Base-by-base conservation (phyloP, 2,888 invertebrate species). In the Amblyjoppa proteus region DNA sequence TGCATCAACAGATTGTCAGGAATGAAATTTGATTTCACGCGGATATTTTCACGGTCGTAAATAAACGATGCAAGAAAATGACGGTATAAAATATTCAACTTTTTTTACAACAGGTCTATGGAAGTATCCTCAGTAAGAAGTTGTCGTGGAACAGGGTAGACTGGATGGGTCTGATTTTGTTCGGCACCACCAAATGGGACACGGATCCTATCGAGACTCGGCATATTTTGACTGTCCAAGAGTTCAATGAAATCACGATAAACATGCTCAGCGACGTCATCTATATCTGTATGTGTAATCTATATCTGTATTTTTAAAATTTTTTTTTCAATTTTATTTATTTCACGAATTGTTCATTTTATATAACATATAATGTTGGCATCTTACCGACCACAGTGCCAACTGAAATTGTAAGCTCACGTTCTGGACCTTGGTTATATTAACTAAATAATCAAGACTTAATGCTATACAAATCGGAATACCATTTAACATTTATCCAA, bases 151-250 rank as follows among this genome's bases (percentile, higher is more conserved):
- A 87, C 69, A 89, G 71, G 71, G 74, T 86, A 51, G 90, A 91
- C 86, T 90, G 88, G 88, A 90, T 90, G 88, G 90, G 90, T 6
- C 68, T 91, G 38, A 73, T 88, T 9, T 73, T 91, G 1, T 89
- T 90, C 25, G 88, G 88, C 11, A 89, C 88, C 0, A 82, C 89
- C n/a, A 41, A 88, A 41, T 87, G 74, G n/a, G 88, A 90, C 2
- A 5, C 4, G 5, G 69, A 87, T 74, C 81, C 87, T 16, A 7
- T 64, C 2, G 78, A 85, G 31, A 85, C 75, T 3, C 85, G 88
- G 45, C 45, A 90, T 38, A 78, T 91, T 75, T 76, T 84, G 1
- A 88, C 87, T 3, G 28, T 90, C 1, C 89, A 89, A 25, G 81
- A 88, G 51, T 81, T 91, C 11, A 56, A 41, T 13, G 78, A 79